phyloP scores from a whole-genome alignment of 2,797 vertebrate genomes.

The Premnoplex brunnescens region DNA sequence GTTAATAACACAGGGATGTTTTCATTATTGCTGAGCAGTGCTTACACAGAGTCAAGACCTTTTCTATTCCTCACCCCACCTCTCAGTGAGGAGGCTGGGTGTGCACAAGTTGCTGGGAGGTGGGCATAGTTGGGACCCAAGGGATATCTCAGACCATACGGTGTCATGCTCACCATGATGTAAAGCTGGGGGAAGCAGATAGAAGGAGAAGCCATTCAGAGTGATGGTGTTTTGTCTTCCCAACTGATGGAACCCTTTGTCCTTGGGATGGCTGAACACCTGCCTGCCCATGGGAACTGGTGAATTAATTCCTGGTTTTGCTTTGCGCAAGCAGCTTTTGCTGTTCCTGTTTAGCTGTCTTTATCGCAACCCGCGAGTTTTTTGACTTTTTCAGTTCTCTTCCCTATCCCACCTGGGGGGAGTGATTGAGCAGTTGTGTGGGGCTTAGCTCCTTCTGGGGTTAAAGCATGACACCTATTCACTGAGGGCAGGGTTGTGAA shows the following conservation, averaged over 20 bases:
- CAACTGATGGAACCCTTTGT: background rate
- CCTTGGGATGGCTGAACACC: background rate
- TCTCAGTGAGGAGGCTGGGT: rapidly evolving
- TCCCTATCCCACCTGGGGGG: background rate
- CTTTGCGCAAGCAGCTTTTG: background rate
- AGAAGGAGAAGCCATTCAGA: background rate
- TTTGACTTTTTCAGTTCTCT: background rate
- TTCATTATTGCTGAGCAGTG: background rate
- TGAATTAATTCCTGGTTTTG: background rate
- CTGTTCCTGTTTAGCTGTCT: background rate
- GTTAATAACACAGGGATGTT: background rate
- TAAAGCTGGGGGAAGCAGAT: background rate
- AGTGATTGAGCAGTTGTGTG: background rate
- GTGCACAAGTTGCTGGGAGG: background rate
- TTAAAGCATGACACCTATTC: background rate
- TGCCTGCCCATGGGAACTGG: background rate
- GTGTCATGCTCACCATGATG: background rate
- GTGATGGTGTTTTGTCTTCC: background rate
- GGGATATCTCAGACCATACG: background rate
- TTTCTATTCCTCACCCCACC: background rate
- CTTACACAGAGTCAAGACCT: background rate
- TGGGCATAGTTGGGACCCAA: background rate
- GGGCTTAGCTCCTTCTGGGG: background rate
- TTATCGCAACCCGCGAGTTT: background rate
- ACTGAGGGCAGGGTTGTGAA: background rate